These are phyloP conservation scores for Parnassius apollo DNA, from an alignment of 2,888 invertebrate genomes.

Conservation along the genomic window DNA sequence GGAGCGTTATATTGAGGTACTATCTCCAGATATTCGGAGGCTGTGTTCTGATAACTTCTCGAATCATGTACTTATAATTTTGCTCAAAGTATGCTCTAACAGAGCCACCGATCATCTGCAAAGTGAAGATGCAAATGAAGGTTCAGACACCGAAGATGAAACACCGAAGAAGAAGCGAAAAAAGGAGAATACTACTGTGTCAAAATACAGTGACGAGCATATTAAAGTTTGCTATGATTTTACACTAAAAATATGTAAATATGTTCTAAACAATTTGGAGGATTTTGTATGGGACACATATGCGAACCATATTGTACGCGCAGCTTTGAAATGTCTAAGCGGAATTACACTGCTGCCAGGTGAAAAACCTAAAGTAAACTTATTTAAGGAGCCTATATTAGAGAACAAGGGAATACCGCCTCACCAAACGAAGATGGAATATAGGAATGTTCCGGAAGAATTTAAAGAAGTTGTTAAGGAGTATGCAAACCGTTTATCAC, in stretches of 20 bases:
- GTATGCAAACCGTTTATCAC: constrained; percentile 82
- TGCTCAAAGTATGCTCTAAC: constrained; percentile 80
- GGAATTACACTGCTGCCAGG: constrained; percentile 82
- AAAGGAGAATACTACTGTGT: constrained; percentile 40
- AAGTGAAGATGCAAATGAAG: constrained; percentile 30
- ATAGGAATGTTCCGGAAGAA: constrained; percentile 78
- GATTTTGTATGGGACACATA: constrained; percentile 90
- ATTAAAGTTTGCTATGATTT: constrained; percentile 82
- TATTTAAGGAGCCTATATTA: constrained; percentile 50
- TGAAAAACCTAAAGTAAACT: constrained; percentile 67
- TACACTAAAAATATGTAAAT: constrained; percentile 86
- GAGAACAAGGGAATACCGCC: constrained; percentile 61
- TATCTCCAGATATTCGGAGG: constrained; percentile 84
- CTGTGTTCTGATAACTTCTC: constrained; percentile 88
- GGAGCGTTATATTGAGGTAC: constrained; percentile 82
- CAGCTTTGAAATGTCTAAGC: constrained; percentile 85
- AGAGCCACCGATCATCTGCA: constrained; percentile 71
- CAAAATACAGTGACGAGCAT: constrained; percentile 68
- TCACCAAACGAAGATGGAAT: constrained; percentile 62
- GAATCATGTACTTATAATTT: constrained; percentile 88
- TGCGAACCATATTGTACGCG: constrained; percentile 88
- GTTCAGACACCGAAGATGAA: constrained; percentile 41
- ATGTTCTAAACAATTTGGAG: constrained; percentile 90
- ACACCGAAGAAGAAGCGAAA: constrained; percentile 53
- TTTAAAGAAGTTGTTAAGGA: constrained; percentile 83